These are phyloP conservation scores for Coenonympha arcania DNA, from an alignment of 2,888 invertebrate genomes.

Conservation along the genomic window DNA sequence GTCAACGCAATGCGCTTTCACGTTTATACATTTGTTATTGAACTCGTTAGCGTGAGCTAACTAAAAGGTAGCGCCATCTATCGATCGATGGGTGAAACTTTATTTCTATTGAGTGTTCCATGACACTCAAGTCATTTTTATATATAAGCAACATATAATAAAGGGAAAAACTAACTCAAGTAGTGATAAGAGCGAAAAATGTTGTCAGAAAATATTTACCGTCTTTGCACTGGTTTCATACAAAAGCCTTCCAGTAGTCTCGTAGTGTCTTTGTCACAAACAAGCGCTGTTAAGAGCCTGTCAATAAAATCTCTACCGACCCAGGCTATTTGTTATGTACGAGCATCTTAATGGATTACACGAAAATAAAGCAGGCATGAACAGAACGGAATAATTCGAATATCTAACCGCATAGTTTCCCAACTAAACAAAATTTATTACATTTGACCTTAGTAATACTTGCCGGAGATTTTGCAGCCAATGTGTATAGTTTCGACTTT, in stretches of 20 bases:
- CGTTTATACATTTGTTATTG: too few species aligned
- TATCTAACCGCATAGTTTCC: constrained; percentile 69
- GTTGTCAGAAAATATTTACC: too few species aligned
- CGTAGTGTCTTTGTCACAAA: constrained; percentile 48
- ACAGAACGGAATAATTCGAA: constrained; percentile 66
- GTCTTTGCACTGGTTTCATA: not conserved
- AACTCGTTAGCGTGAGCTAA: too few species aligned
- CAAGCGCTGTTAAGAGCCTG: constrained; percentile 61
- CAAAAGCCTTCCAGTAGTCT: not conserved
- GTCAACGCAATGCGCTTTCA: too few species aligned
- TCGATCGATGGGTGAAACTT: too few species aligned
- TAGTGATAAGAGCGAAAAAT: too few species aligned
- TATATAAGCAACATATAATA: too few species aligned
- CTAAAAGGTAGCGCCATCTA: too few species aligned
- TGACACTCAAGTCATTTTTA: too few species aligned
- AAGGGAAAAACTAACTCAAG: too few species aligned
- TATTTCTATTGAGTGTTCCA: too few species aligned
- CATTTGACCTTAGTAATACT: constrained; percentile 72
- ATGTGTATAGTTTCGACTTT: constrained; percentile 63
- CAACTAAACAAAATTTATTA: constrained; percentile 72
- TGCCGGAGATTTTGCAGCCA: constrained; percentile 64
- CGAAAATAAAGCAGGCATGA: constrained; percentile 68
- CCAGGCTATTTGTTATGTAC: constrained; percentile 64
- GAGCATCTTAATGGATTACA: constrained; percentile 71
- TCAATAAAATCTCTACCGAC: constrained; percentile 63